Evolutionary conservation across 2,888 invertebrate species (phyloP), one percentile per base, ranked within the genome.

Genomic region (Hydriomena furcata): DNA sequence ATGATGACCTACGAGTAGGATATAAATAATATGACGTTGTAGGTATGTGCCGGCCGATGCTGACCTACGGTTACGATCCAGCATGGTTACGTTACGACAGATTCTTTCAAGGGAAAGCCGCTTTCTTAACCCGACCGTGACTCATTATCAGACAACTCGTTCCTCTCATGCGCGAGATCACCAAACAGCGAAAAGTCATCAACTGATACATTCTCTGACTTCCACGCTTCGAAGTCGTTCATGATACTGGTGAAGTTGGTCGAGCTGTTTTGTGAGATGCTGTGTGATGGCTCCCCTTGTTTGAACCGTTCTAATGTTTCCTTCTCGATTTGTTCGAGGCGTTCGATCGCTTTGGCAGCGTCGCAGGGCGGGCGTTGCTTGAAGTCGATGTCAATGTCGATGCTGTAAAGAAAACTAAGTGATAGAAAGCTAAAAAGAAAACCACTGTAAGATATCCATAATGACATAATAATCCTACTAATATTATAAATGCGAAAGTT

Each of bases 331-430:
- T 71, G 73, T 47, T 90, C 89, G 30, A 90, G 66, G 2, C 84
- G 78, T 12, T 88, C 86, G n/a, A 90, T 73, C 1, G 80, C 83
- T 55, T 73, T 68, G 1, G 72, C 59, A 0, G 88, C 68, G 59
- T 90, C 88, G 7, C 65, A 63, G 30, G 70, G 72, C 0, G 78
- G 76, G 52, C 81, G 66, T 20, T 74, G 63, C 41, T 73, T 78
- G 48, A 88, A 81, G 58, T 86, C 80, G 25, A 87, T 80, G 34
- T 84, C 72, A 35, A 89, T 81, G 12, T 89, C 86, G 50, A 89
- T 89, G 60, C 88, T 89, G 76, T 34, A 62, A 64, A 1, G 2
- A 30, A 28, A 1, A 8, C 10, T n/a, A 13, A 31, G 4, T 2
- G 4, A 3, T 4, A 17, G 17, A 2, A 17, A 2, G 17, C n/a